These are phyloP conservation scores for Cavia aperea DNA, from an alignment of 2,113 vertebrate genomes.

Conservation along the genomic window DNA sequence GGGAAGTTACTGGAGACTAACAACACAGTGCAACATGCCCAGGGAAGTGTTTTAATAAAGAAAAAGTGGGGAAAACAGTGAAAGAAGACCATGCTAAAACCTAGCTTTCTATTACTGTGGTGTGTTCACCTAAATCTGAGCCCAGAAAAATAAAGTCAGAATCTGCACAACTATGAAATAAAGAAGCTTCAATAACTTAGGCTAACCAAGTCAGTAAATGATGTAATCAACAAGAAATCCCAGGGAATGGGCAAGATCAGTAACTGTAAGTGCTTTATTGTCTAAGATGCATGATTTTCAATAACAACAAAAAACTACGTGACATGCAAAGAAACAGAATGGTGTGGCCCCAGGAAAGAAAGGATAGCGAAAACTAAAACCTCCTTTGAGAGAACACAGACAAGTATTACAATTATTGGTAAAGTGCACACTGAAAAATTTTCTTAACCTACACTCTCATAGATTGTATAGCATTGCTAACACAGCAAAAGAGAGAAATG, in stretches of 20 bases:
- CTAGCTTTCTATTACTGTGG: not conserved
- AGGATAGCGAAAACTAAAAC: not conserved
- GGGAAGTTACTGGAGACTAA: not conserved
- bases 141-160: not conserved
- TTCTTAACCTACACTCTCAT: not conserved
- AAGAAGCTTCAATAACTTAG: not conserved
- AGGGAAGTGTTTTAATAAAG: not conserved
- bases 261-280: not conserved
- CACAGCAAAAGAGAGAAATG: not conserved
- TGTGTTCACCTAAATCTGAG: not conserved
- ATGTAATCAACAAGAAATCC: not conserved
- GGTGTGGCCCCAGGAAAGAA: not conserved
- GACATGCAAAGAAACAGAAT: not conserved
- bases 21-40: not conserved
- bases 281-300: not conserved
- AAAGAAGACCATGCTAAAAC: not conserved
- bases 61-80: not conserved
- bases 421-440: not conserved
- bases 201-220: not conserved
- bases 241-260: not conserved
- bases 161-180: not conserved
- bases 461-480: not conserved
- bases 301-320: not conserved
- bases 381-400: not conserved
- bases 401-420: not conserved